Percentiles rank a stretch among this genome's conserved stretches.
These are phyloP conservation scores for Dipodomys ordii DNA, from an alignment of 2,113 vertebrate genomes.

Conservation along the genomic window DNA sequence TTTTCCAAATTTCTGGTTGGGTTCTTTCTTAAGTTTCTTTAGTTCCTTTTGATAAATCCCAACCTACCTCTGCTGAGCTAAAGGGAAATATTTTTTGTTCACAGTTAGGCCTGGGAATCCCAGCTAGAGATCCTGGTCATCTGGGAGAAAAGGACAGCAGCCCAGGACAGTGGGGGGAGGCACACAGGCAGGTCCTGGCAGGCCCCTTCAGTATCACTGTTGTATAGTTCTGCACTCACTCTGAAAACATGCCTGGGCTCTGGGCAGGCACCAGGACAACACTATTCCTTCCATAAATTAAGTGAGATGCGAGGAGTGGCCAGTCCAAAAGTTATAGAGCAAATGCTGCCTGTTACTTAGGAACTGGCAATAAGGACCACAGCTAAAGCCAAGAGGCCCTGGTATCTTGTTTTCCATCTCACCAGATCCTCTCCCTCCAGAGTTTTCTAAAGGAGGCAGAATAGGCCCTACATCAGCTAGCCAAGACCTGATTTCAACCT, in stretches of 20 bases:
- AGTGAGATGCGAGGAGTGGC: background rate
- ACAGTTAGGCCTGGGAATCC: conserved; percentile 16
- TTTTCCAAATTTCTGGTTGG: conserved; percentile 48
- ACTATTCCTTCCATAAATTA: background rate
- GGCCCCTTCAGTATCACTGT: background rate
- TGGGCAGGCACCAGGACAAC: background rate
- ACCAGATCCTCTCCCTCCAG: background rate
- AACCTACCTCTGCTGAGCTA: background rate
- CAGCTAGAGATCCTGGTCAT: background rate
- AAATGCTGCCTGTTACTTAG: background rate
- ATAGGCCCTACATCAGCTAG: background rate
- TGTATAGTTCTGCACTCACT: background rate
- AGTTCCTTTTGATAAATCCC: conserved; percentile 59
- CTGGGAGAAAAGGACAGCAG: background rate
- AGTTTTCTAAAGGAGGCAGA: background rate
- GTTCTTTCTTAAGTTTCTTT: conserved; percentile 34
- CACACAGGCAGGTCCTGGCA: background rate
- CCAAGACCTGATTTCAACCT: background rate
- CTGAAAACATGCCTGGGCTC: background rate
- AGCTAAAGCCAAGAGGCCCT: background rate
- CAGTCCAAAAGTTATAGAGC: background rate
- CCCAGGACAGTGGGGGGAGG: background rate
- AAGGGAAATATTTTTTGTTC: conserved; percentile 25
- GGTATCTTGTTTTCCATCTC: background rate
- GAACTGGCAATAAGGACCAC: background rate